Base-by-base conservation (phyloP, 2,113 vertebrate species). In the Rhipidura dahli region DNA sequence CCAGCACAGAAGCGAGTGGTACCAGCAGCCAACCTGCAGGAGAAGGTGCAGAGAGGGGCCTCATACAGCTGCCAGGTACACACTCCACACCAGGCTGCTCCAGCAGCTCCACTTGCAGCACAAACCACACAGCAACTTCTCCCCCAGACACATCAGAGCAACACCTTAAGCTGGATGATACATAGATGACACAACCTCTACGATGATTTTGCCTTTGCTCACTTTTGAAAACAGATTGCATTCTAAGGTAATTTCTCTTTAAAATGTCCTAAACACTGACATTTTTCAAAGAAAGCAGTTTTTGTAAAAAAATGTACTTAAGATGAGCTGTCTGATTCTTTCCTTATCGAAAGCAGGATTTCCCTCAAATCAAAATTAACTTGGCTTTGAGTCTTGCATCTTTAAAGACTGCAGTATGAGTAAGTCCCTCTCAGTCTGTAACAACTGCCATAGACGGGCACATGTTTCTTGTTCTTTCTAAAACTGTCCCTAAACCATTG, bases 1-100 rank as follows among this genome's bases (percentile, higher is more conserved):
- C 99, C 99, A 2, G 99, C 99, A 81, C 99, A 99, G 75, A 99
- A 98, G 10, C 98, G 98, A 14, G 99, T 99, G 51, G 99, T 99
- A 53, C 99, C 99, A 54, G 99, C 99, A 33, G 99, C 99, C 47
- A 99, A 97, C 93, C 99, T 99, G 94, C 47, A 78, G 73, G 66
- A 39, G 76, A 65, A 95, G 92, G 66, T 61, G 35, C 88, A 60
- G n/a, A 64, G n/a, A 92, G 8, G 27, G 64, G 54, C 26, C 12
- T 83, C 57, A 45, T 0, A 4, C 3, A 10, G 63, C 54, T 79
- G 54, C 21, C n/a, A 49, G 33, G n/a, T 6, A 7, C 21, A 49
- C 59, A 39, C 6, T 7, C 14, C 54, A 21, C 44, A 4, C 3
- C 45, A 40, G 19, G 51, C 79, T 61, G 64, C 51, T 83, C 68